Base-by-base conservation (phyloP, 2,888 invertebrate genomes). In the Tetragnatha montana region DNA sequence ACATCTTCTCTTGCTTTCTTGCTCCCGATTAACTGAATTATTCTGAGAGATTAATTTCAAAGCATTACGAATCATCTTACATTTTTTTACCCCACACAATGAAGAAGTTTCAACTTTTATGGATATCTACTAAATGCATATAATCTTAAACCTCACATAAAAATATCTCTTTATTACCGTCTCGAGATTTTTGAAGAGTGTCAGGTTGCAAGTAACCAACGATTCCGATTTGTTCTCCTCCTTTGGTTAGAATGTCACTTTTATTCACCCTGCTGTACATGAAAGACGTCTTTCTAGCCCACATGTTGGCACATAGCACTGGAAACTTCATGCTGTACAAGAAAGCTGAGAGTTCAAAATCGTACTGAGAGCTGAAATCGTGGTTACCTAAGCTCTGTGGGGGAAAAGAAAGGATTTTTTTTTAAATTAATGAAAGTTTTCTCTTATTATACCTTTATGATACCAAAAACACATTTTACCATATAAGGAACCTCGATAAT, bases 231-330 rank as follows among this genome's bases (percentile, higher is more conserved):
- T 81, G 76, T 60, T 85, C 81, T 6, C 85, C 89, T 1, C 49
- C 68, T 3, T 85, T 14, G 19, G 85, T 22, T 0, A 89, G 2
- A 17, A 89, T 22, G 4, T 21, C 80, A 21, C 85, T 85, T 21
- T 81, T 85, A 21, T 89, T 85, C 0, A 89, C 60, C 14, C 85
- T 68, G 14, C 78, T 89, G 60, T 85, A 49, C n/a, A 84, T 19
- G 70, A 60, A 84, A 8, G 85, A 76, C 8, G 75, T 81, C 6
- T 85, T 22, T 12, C 60, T 75, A 0, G 71, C 68, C 70, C 21
- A 14, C 85, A 89, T 84, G 47, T 89, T 89, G 21, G 85, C 81
- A 19, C 89, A 85, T n/a, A 89, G 60, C 6, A 85, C 76, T 0
- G 89, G 89, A 71, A 89, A 84, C 1, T 89, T 71, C 85, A 89